Evolutionary conservation across 2,113 vertebrate species (phyloP).

Genomic region (Limnothrissa miodon): DNA sequence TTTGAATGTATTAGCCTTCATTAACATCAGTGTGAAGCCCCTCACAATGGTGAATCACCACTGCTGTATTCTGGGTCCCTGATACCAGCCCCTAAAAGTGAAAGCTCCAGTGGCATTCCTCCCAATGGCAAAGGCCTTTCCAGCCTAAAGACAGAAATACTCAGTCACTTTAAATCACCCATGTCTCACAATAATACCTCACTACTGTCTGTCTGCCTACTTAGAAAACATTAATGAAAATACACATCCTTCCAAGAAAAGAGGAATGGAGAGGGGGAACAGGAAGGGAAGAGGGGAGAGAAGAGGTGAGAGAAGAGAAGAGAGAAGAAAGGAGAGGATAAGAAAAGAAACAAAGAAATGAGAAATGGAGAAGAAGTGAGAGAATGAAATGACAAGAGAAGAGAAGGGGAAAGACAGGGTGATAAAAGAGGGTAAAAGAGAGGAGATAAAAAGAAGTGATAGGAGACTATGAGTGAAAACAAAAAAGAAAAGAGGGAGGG

Average conservation of each 20-base stretch:
- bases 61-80: background rate
- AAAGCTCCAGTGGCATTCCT: background rate
- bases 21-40: constrained; percentile 15
- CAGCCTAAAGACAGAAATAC: background rate
- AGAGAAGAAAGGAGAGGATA: background rate
- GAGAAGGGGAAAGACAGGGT: background rate
- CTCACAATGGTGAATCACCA: background rate
- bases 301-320: background rate
- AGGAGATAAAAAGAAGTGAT: background rate
- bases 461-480: background rate
- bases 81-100: background rate
- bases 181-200: constrained; percentile 1
- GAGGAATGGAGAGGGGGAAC: background rate
- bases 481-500: background rate
- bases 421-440: background rate
- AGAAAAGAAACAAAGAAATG: too few relatives aligned
- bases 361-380: too few relatives aligned
- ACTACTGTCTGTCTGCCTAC: background rate
- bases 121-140: background rate
- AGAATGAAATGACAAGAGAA: too few relatives aligned
- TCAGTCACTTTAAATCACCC: background rate
- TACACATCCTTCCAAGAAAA: background rate
- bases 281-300: background rate
- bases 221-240: background rate
- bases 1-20: background rate